Evolutionary conservation across 2,113 vertebrate species (phyloP), one percentile per base, ranked within the genome.

Genomic region (Clarias batrachus): DNA sequence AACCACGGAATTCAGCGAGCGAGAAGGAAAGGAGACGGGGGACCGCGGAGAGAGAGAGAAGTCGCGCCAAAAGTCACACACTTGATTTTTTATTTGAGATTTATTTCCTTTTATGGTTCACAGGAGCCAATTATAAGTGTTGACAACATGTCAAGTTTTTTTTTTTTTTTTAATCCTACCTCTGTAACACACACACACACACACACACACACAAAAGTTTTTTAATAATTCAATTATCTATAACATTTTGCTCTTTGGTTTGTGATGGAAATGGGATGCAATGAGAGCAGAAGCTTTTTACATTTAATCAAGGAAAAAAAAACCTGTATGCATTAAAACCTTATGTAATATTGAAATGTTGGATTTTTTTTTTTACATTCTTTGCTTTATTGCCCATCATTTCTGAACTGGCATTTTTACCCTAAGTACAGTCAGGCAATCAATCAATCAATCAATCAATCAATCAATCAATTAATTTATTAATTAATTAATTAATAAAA

Each of bases 71-170:
- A 62, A 81, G 57, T 81, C 86, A 77, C 65, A 83, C 41, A 37
- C 70, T 37, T 30, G 2, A 56, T 70, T 83, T 85, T 88, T 41
- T 56, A 83, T 79, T 41, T 84, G n/a, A 12, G 76, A 33, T 33
- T 37, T 54, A 33, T 82, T 57, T 63, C 30, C n/a, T 70, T 79
- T 80, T 84, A 71, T 41, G 54, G 83, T 85, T 82, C 66, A n/a
- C 11, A 65, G 79, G 52, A 83, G 60, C 37, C 82, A 91, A 88
- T 91, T 89, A 91, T 86, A 90, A 57, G 76, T 71, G 81, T 87
- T 89, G 86, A 89, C 66, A 89, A 89, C 82, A 77, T 85, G 89
- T 82, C 60, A 41, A 82, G 76, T 89, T 77, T 13, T 76, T 76
- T 52, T 25, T 57, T 30, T 57, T 79, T 57, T 33, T 77, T 78